Percentiles rank a stretch among this genome's conserved stretches.
These are phyloP conservation scores for Stegana nigrithorax DNA, from an alignment of 2,888 invertebrate genomes.

Conservation along the genomic window DNA sequence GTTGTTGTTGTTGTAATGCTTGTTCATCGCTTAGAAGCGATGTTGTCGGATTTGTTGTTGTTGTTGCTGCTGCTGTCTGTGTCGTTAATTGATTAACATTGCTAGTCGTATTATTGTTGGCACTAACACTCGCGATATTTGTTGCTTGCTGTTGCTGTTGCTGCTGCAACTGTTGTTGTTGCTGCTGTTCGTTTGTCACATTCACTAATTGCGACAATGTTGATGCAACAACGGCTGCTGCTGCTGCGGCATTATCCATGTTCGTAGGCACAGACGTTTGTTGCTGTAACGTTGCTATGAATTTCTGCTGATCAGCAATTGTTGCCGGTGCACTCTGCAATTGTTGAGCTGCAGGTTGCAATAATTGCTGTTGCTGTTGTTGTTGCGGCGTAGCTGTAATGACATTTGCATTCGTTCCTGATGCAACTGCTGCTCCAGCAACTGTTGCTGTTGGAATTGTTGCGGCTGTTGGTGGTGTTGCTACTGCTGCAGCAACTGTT, in stretches of 20 bases:
- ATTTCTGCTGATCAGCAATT: constrained; percentile 56
- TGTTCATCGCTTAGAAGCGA: constrained; percentile 40
- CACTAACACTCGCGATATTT: constrained; percentile 62
- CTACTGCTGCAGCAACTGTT: constrained; percentile 36
- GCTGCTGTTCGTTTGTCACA: constrained; percentile 28
- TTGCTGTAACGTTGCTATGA: constrained; percentile 41
- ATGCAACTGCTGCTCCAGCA: constrained; percentile 14
- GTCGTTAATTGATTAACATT: constrained; percentile 51
- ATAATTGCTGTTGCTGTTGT: constrained; percentile 37
- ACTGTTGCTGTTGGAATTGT: constrained; percentile 18
- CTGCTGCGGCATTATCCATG: constrained; percentile 53
- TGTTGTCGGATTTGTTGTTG: constrained; percentile 41
- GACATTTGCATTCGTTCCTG: constrained; percentile 23
- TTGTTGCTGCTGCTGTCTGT: constrained; percentile 28
- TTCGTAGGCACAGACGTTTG: constrained; percentile 48
- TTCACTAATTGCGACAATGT: constrained; percentile 29
- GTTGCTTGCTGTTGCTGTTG: constrained; percentile 45
- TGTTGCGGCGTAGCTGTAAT: constrained; percentile 26
- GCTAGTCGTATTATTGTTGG: constrained; percentile 52
- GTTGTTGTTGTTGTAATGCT: constrained; percentile 38
- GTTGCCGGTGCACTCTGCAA: constrained; percentile 62
- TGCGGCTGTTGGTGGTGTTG: constrained; percentile 8
- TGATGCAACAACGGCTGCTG: constrained; percentile 62
- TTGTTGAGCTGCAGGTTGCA: constrained; percentile 31
- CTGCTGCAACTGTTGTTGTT: constrained; percentile 35